Conservation (phyloP, 2,113 vertebrate species). For the Phalacrocorax carbo region DNA sequence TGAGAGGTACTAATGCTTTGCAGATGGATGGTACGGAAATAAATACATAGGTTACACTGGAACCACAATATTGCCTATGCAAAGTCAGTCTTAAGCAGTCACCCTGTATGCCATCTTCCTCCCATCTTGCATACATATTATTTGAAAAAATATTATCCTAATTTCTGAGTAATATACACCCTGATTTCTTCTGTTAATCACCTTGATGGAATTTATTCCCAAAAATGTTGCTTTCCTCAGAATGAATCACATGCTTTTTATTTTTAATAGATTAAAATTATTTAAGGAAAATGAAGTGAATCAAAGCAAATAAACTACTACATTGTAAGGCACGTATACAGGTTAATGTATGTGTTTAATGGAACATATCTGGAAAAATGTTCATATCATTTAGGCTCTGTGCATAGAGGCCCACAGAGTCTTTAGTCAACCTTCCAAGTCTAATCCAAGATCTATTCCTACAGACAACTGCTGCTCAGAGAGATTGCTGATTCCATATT, state of each 20-base stretch:
- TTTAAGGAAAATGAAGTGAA: neutral
- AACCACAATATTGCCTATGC: neutral
- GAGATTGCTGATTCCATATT: neutral
- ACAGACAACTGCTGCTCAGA: neutral
- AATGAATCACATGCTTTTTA: neutral
- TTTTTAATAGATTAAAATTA: neutral
- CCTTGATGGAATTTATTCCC: neutral
- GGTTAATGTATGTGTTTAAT: neutral
- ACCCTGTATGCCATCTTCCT: neutral
- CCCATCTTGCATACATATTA: neutral
- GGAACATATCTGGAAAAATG: neutral
- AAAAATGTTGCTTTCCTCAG: neutral
- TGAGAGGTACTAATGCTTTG: neutral
- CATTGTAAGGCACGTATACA: neutral
- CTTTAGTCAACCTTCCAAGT: neutral
- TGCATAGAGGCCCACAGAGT: neutral
- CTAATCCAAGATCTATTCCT: neutral
- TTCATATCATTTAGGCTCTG: neutral
- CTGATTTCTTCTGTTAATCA: neutral
- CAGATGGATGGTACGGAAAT: neutral
- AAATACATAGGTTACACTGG: neutral
- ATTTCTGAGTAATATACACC: neutral
- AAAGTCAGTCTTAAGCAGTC: neutral
- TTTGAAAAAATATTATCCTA: neutral
- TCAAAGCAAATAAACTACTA: neutral